Conservation (phyloP, 2,888 invertebrate genomes). For the Rhabditoides inermis region DNA sequence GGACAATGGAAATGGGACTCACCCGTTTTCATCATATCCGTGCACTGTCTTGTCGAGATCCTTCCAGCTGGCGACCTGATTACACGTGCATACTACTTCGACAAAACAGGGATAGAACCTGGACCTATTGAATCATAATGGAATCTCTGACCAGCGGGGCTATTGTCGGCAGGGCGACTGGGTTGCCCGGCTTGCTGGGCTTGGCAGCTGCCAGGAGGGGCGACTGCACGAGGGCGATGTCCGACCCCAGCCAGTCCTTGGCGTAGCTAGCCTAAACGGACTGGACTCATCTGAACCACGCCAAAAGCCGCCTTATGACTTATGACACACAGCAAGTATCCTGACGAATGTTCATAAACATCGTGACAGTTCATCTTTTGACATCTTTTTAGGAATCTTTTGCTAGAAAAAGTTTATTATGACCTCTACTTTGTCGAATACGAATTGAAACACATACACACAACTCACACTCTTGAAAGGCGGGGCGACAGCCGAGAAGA, state of each 20-base stretch:
- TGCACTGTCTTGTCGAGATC: conserved; percentile 24
- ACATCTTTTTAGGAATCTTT: too few relatives aligned
- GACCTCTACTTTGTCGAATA: too few relatives aligned
- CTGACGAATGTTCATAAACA: too few relatives aligned
- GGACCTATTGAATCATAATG: too few relatives aligned
- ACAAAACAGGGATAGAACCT: too few relatives aligned
- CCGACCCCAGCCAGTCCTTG: conserved; percentile 36
- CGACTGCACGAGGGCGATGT: conserved; percentile 33
- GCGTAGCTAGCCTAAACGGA: conserved; percentile 32
- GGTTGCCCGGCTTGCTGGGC: conserved; percentile 29
- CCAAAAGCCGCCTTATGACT: too few relatives aligned
- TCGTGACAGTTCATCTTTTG: too few relatives aligned
- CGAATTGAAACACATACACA: conserved; percentile 6
- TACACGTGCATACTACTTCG: too few relatives aligned
- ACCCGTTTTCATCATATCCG: background rate
- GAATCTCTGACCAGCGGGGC: conserved; percentile 33
- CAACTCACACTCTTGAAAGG: conserved; percentile 36
- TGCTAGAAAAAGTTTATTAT: too few relatives aligned
- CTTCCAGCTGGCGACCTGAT: conserved; percentile 35
- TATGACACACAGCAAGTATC: too few relatives aligned
- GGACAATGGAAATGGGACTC: background rate
- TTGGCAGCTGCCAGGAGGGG: conserved; percentile 21
- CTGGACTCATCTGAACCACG: too few relatives aligned
- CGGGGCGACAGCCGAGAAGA: conserved; percentile 32
- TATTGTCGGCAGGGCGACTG: conserved; percentile 40